Base-by-base conservation (phyloP, 2,113 vertebrate species). In the Alosa alosa region DNA sequence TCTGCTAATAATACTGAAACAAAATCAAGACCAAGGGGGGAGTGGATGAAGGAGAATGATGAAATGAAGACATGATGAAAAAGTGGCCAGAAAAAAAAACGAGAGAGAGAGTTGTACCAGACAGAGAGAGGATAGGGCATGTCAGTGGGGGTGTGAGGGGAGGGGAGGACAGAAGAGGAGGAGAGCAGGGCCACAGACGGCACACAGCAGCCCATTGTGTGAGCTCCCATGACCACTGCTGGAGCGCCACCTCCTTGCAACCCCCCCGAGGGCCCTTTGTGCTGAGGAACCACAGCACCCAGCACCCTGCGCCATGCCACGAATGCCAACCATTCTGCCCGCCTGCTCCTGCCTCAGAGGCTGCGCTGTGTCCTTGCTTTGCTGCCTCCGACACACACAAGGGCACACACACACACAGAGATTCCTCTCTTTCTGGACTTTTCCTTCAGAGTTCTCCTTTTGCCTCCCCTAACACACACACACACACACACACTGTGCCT, bases 31-130 rank as follows among this genome's bases (percentile, higher is more conserved):
- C 11, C 25, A 75, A 36, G 31, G 57, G 13, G 68, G 31, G 68
- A 36, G 68, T 39, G 31, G 83, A 82, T 83, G 13, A 88, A 49
- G 83, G 52, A 83, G 83, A 25, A 41, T 68, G 85, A 36, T 75
- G n/a, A 81, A 9, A 81, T n/a, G 68, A 45, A 52, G 6, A 22
- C 49, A 47, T 45, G 46, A 31, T 31, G 64, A 84, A 11, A 82
- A 47, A 25, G 5, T 22, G 10, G 20, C 6, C n/a, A 25, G 82
- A 49, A 22, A n/a, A 22, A 25, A 18, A 55, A 15, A 18, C 41
- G n/a, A 55, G 15, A 64, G 52, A 45, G 52, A 6, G 17, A 39
- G 31, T 25, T 13, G 25, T 55, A 36, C 4, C 15, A 55, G 31
- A 83, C 18, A 78, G 25, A 64, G 83, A 2, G 50, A 39, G 46